Conservation (phyloP, 2,797 vertebrate genomes). For the Mus minutoides region DNA sequence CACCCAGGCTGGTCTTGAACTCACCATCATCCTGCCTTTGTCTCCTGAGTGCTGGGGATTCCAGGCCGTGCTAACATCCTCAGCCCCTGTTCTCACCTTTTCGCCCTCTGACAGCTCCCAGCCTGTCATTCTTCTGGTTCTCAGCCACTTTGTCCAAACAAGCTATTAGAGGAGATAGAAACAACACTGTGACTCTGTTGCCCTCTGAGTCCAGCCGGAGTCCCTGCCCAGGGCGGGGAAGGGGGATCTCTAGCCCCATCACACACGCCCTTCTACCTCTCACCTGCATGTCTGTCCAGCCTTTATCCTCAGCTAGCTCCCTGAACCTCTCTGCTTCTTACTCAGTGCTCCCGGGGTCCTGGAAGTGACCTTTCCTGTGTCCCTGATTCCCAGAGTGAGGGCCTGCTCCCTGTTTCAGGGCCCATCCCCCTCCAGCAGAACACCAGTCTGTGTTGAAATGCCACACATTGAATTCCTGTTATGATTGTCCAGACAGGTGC, state of each 20-base stretch:
- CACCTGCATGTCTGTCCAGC: background rate
- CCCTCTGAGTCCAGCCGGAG: background rate
- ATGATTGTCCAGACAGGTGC: background rate
- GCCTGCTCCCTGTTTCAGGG: background rate
- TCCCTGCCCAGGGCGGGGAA: background rate
- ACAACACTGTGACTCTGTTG: background rate
- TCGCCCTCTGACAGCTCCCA: background rate
- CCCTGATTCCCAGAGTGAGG: background rate
- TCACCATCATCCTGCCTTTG: background rate
- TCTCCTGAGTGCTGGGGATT: background rate
- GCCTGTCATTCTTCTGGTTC: background rate
- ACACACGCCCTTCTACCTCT: background rate
- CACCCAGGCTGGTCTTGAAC: background rate
- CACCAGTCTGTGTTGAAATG: background rate
- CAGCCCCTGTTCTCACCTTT: slow-evolving; percentile 13
- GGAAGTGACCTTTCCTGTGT: background rate
- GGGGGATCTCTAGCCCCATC: background rate
- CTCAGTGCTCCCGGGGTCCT: background rate
- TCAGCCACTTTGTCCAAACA: background rate
- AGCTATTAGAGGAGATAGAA: background rate
- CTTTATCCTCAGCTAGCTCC: background rate
- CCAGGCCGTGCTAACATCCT: background rate
- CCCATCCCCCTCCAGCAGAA: background rate
- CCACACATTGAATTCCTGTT: background rate
- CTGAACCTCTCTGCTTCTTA: background rate